A percentile compares a stretch with the other conserved stretches of the same genome.
These are phyloP conservation scores for Gobius niger DNA, from an alignment of 2,113 vertebrate species.

Conservation along the genomic window DNA sequence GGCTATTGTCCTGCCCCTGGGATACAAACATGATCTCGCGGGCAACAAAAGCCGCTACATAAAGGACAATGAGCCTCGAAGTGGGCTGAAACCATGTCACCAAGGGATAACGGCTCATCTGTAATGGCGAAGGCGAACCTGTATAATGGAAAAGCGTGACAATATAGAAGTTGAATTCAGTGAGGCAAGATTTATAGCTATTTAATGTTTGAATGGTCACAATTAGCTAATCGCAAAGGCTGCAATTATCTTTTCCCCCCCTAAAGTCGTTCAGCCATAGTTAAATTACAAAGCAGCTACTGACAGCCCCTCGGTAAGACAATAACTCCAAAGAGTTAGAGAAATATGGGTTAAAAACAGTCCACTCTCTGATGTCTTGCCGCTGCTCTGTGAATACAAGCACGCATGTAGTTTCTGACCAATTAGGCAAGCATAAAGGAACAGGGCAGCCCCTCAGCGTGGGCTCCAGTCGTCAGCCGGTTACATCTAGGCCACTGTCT, in stretches of 20 bases:
- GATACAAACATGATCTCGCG: slow-evolving; percentile 12
- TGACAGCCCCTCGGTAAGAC: background rate
- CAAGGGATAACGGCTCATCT: slow-evolving; percentile 35
- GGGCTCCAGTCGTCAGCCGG: slow-evolving; percentile 47
- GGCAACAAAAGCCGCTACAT: slow-evolving; percentile 26
- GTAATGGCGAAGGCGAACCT: slow-evolving; percentile 22
- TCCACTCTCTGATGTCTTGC: slow-evolving; percentile 41
- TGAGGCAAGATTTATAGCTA: too few species aligned
- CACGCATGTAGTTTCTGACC: slow-evolving; percentile 67
- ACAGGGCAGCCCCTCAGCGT: slow-evolving; percentile 44
- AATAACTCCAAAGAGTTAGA: slow-evolving; percentile 10
- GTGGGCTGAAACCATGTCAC: slow-evolving; percentile 49
- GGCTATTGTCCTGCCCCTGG: slow-evolving; percentile 18
- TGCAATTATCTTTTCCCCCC: too few species aligned
- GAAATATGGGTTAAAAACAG: slow-evolving; percentile 22
- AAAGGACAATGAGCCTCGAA: slow-evolving; percentile 45
- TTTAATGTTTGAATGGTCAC: too few species aligned
- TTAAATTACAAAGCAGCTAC: background rate
- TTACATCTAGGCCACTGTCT: slow-evolving; percentile 60
- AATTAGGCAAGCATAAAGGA: slow-evolving; percentile 73
- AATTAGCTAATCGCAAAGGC: too few species aligned
- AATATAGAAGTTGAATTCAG: too few species aligned
- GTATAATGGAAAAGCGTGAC: background rate
- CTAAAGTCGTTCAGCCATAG: too few species aligned
- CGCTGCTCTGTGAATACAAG: slow-evolving; percentile 44